Conservation (phyloP, 2,888 invertebrate species). For the Xestia xanthographa region DNA sequence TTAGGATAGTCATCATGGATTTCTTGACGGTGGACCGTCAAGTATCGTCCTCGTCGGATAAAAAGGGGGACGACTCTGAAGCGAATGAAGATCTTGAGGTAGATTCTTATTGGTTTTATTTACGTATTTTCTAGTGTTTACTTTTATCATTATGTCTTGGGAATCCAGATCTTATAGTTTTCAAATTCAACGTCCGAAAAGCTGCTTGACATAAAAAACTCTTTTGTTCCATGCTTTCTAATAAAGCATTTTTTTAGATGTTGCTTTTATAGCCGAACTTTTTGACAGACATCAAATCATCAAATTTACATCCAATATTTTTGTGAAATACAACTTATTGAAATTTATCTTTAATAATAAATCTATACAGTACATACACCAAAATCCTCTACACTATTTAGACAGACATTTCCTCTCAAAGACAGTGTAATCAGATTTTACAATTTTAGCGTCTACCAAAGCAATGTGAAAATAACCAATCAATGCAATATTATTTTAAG, state of each 20-base stretch:
- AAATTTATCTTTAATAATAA: neutral
- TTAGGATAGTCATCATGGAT: conserved; percentile 74
- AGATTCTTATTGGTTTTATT: conserved; percentile 43
- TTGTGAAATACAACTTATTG: neutral
- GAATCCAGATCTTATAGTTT: neutral
- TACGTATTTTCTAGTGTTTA: neutral
- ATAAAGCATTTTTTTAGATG: neutral
- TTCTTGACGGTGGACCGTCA: conserved; percentile 79
- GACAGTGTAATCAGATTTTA: neutral
- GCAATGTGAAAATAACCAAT: neutral
- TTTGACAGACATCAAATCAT: neutral
- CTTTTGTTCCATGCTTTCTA: neutral
- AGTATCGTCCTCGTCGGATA: conserved; percentile 71
- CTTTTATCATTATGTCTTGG: neutral
- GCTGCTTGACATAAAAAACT: neutral
- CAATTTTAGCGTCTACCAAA: neutral
- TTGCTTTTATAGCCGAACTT: neutral
- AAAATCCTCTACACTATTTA: no score
- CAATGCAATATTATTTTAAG: conserved; percentile 81
- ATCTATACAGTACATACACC: neutral
- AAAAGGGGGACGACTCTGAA: conserved; percentile 73
- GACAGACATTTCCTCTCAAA: neutral
- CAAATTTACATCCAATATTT: neutral
- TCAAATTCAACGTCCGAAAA: neutral
- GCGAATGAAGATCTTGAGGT: conserved; percentile 85